Percentiles rank a stretch among this genome's conserved stretches.
These are phyloP conservation scores for Norana najaformis DNA, from an alignment of 2,888 invertebrate species.

Conservation along the genomic window DNA sequence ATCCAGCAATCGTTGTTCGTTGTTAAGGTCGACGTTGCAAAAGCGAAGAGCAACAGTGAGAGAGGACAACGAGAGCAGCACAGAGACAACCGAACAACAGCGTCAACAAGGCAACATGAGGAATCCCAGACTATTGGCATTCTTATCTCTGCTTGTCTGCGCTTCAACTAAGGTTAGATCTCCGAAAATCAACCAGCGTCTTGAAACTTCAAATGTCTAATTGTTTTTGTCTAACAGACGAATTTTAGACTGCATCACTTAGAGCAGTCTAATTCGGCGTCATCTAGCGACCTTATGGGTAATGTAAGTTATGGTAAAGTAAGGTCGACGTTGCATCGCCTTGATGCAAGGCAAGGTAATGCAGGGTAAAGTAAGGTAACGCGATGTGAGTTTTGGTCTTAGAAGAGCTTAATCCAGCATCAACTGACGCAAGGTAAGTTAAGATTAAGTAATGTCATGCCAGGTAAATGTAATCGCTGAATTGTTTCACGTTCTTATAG, in stretches of 20 bases:
- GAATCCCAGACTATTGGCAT: not conserved
- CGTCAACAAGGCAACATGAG: not conserved
- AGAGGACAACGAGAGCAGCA: not conserved
- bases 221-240: not conserved
- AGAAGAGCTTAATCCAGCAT: not conserved
- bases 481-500: too few species aligned
- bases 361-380: too few species aligned
- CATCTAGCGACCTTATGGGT: not conserved
- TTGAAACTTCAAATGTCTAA: not conserved
- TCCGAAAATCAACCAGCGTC: not conserved
- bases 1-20: not conserved
- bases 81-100: not conserved
- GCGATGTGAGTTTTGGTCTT: too few species aligned
- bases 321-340: too few species aligned
- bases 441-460: too few species aligned
- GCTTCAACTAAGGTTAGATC: not conserved
- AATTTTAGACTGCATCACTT: not conserved
- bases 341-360: too few species aligned
- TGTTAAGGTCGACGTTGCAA: not conserved
- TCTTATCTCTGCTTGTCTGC: not conserved
- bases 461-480: not conserved
- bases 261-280: not conserved
- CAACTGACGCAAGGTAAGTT: not conserved
- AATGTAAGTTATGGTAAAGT: not conserved
- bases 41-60: not conserved